Percentiles rank a stretch among this genome's conserved stretches.
phyloP scores from a whole-genome alignment of 1,140 invertebrate species.

The Drosophila quadrilineata region DNA sequence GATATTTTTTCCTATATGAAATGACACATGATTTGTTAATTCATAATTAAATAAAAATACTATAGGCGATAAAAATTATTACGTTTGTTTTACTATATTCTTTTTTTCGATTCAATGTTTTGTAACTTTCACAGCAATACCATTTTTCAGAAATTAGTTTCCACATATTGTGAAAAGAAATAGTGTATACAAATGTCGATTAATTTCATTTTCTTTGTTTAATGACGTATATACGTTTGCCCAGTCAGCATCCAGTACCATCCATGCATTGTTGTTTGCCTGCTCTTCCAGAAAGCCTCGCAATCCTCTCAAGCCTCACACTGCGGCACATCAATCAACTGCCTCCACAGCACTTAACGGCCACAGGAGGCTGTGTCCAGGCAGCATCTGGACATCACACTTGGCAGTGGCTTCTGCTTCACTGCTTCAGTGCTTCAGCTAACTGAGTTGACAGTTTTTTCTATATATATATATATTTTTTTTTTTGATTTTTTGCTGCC shows the following conservation, averaged over 20 bases:
- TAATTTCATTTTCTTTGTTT: conserved; percentile 13
- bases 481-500: too few relatives aligned
- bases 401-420: conserved; percentile 47
- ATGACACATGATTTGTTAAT: too few relatives aligned
- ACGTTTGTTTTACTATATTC: too few relatives aligned
- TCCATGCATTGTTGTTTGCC: conserved; percentile 4
- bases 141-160: too few relatives aligned
- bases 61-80: too few relatives aligned
- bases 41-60: too few relatives aligned
- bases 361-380: conserved; percentile 20
- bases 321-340: conserved; percentile 56
- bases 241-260: conserved; percentile 7
- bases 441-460: conserved; percentile 60
- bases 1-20: too few relatives aligned
- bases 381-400: conserved; percentile 12
- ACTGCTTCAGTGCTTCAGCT: conserved; percentile 45
- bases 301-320: too few relatives aligned
- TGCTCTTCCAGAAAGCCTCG: background rate
- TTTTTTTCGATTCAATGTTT: too few relatives aligned
- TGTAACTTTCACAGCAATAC: too few relatives aligned
- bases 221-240: conserved; percentile 30
- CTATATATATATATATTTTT: background rate
- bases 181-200: conserved; percentile 11
- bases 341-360: conserved; percentile 32
- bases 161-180: background rate